These are phyloP conservation scores for Picathartes gymnocephalus DNA, from an alignment of 2,113 vertebrate genomes.

Conservation along the genomic window DNA sequence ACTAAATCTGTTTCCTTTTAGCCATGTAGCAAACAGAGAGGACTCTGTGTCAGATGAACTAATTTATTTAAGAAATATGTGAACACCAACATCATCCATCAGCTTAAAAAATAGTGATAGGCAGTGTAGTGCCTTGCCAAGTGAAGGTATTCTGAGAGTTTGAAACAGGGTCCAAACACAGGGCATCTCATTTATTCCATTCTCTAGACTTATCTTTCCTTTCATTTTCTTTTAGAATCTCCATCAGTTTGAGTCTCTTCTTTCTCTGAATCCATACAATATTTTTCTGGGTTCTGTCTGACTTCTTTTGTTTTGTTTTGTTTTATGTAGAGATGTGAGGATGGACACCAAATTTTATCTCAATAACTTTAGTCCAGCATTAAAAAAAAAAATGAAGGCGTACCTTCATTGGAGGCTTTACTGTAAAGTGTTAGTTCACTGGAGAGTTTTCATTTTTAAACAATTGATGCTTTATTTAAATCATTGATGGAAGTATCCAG, in stretches of 20 bases:
- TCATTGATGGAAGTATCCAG: neutral
- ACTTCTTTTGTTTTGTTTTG: neutral
- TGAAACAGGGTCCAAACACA: neutral
- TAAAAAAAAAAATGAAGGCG: neutral
- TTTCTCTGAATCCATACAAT: neutral
- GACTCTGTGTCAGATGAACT: neutral
- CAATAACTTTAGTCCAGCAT: neutral
- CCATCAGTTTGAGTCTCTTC: neutral
- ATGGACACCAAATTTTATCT: neutral
- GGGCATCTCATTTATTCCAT: neutral
- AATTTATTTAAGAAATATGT: neutral
- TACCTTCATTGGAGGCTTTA: neutral
- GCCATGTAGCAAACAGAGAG: neutral
- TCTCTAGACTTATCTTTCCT: neutral
- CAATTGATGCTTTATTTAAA: neutral
- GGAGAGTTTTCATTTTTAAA: neutral
- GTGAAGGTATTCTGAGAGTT: neutral
- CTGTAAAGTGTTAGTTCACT: neutral
- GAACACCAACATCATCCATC: neutral
- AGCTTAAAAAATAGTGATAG: neutral
- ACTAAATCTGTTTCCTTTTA: neutral
- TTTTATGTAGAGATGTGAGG: neutral
- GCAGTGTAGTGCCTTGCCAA: neutral
- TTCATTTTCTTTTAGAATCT: neutral
- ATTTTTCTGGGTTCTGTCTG: neutral